These are phyloP conservation scores for Bufo gargarizans DNA, from an alignment of 2,113 vertebrate species.

Conservation along the genomic window DNA sequence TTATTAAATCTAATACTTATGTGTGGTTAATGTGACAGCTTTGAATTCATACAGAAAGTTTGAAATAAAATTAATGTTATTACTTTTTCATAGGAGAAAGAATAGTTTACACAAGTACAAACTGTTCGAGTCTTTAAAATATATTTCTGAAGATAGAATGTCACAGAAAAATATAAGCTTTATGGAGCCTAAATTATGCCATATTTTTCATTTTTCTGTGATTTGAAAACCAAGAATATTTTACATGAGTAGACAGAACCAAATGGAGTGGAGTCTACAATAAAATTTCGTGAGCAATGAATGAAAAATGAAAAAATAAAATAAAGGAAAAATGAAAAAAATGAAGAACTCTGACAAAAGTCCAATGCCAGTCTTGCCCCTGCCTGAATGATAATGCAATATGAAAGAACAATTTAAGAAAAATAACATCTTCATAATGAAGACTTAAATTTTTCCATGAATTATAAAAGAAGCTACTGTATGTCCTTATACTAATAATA, in stretches of 20 bases:
- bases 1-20: conserved; percentile 80
- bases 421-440: too few relatives aligned
- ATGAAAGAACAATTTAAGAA: too few relatives aligned
- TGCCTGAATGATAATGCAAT: background rate
- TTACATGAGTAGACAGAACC: background rate
- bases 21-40: conserved; percentile 76
- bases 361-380: background rate
- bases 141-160: background rate
- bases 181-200: background rate
- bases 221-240: background rate
- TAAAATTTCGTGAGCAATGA: background rate
- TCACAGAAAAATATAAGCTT: background rate
- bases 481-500: too few relatives aligned
- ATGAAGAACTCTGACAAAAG: background rate
- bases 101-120: conserved; percentile 70
- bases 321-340: too few relatives aligned
- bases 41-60: conserved; percentile 73
- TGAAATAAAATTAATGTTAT: conserved; percentile 80
- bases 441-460: too few relatives aligned
- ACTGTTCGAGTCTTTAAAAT: conserved; percentile 53
- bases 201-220: conserved; percentile 1
- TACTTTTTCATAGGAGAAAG: conserved; percentile 75
- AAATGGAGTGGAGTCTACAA: background rate
- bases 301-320: too few relatives aligned
- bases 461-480: too few relatives aligned